Evolutionary conservation across 2,797 vertebrate species (phyloP).

Genomic region (Triplophysa bombifrons): DNA sequence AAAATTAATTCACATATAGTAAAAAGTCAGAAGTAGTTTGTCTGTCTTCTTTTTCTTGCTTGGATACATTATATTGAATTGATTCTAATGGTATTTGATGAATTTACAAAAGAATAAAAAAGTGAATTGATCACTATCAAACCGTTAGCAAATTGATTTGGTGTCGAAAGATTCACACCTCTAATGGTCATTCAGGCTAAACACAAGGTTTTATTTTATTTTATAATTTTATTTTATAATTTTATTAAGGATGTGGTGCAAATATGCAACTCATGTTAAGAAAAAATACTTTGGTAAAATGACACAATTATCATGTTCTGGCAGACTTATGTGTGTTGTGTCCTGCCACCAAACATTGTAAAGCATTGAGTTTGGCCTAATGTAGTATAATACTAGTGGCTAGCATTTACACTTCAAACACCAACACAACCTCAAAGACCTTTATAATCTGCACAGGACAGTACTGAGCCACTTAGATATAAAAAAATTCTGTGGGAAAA

Average conservation of each 20-base stretch:
- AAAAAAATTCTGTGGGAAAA: neutral
- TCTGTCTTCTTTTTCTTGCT: neutral
- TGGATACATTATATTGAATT: neutral
- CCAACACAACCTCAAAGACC: neutral
- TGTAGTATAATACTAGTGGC: neutral
- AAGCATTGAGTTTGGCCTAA: slow-evolving; percentile 5
- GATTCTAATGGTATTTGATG: neutral
- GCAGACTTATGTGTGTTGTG: neutral
- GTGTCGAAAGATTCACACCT: neutral
- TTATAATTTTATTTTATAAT: too few relatives aligned
- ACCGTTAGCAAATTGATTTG: neutral
- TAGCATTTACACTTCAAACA: slow-evolving; percentile 21
- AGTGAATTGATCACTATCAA: neutral
- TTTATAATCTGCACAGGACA: neutral
- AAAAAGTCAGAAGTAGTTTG: neutral
- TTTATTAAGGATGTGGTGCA: too few relatives aligned
- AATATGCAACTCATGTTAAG: too few relatives aligned
- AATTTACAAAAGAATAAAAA: neutral
- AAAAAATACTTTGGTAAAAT: too few relatives aligned
- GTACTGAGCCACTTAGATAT: slow-evolving; percentile 24
- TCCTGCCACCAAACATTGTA: slow-evolving; percentile 36
- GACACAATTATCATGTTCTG: neutral
- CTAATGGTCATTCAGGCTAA: neutral
- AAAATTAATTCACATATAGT: neutral
- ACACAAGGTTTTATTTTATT: too few relatives aligned